Evolutionary conservation across 2,797 vertebrate species (phyloP), one percentile per base, ranked within the genome.

Genomic region (Morelia viridis): DNA sequence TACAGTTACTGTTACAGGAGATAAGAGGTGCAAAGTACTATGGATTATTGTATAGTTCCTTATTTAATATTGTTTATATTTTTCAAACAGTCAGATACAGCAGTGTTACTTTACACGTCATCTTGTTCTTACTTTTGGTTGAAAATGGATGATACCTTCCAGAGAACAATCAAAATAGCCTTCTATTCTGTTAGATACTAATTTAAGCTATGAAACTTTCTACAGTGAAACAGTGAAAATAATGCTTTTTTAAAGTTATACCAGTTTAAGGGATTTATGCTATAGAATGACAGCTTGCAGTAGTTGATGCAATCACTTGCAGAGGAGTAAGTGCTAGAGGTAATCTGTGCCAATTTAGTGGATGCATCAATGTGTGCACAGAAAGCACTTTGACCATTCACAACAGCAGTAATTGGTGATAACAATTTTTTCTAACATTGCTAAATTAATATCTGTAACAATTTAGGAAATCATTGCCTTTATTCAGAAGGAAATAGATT

Each of bases 1-100:
- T 13, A 0, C 88, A 11, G 41, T 85, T 0, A 0, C 17, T 11
- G 0, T 46, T 93, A 41, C 0, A 90, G 62, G 62, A 92, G 89
- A 88, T 92, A 56, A 89, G 87, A 92, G 58, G 57, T 80, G n/a
- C 28, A 92, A 58, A 92, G 24, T 11, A 17, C 87, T 0, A 61
- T 0, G 0, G 62, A 31, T 90, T 85, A 62, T 57, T 92, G 61
- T 85, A 88, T 65, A 28, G 22, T 68, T 94, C 92, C 35, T 91
- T 19, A 8, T 89, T 89, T 50, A 2, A 57, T 57, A 19, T 19
- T 41, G 57, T 41, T 65, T 50, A 76, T 84, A 53, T 9, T 24
- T 90, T 26, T 24, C 57, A 19, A 8, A 89, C 35, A 71, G 41
- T 46, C 41, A 60, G 88, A 50, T 89, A 46, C 2, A 71, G 83